These are phyloP conservation scores for Sphaerophoria rueppellii DNA, from an alignment of 2,888 invertebrate genomes.

Conservation along the genomic window DNA sequence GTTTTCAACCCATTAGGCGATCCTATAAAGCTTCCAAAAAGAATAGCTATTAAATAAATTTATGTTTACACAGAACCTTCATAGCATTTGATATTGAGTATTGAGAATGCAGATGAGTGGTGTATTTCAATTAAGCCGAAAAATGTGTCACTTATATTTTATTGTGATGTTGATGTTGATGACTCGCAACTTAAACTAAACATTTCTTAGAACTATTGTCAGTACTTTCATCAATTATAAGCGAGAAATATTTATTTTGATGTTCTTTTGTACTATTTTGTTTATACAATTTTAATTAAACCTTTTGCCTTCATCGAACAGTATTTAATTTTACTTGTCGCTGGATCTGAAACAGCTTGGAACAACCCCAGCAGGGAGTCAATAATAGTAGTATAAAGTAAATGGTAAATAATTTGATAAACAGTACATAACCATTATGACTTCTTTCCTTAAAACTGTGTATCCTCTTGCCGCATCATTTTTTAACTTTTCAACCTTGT, in stretches of 20 bases:
- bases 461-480: background rate
- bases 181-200: slow-evolving; percentile 39
- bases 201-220: slow-evolving; percentile 42
- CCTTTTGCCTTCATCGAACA: slow-evolving; percentile 19
- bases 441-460: slow-evolving; percentile 25
- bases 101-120: too few species aligned
- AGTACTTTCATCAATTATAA: slow-evolving; percentile 52
- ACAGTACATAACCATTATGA: slow-evolving; percentile 27
- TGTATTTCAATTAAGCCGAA: too few species aligned
- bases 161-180: background rate
- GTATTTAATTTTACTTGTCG: slow-evolving; percentile 20
- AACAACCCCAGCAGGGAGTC: slow-evolving; percentile 26
- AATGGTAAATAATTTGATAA: slow-evolving; percentile 47
- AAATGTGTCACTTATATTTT: too few species aligned
- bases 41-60: too few species aligned
- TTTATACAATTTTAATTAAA: background rate
- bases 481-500: background rate
- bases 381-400: slow-evolving; percentile 34
- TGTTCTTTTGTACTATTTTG: slow-evolving; percentile 2
- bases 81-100: too few species aligned
- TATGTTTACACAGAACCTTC: too few species aligned
- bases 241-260: slow-evolving; percentile 9
- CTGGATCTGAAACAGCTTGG: background rate
- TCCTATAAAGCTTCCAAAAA: too few species aligned
- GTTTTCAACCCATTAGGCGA: too few species aligned